These are phyloP conservation scores for Labrus mixtus DNA, from an alignment of 2,113 vertebrate genomes.

Conservation along the genomic window DNA sequence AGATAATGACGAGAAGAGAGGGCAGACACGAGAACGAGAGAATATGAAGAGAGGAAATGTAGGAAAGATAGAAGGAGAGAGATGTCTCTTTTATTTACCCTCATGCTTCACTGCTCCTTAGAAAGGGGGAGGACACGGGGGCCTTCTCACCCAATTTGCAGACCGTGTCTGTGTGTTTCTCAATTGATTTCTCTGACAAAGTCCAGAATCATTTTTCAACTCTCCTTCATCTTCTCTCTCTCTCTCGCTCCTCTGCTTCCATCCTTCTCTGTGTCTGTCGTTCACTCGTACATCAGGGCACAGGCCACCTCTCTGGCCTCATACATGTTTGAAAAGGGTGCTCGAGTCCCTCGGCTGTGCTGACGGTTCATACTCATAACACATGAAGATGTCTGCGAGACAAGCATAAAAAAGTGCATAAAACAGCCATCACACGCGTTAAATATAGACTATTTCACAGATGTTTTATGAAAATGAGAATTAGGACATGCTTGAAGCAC, in stretches of 20 bases:
- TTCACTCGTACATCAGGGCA: conserved; percentile 47
- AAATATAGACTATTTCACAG: conserved; percentile 84
- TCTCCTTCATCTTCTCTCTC: conserved; percentile 57
- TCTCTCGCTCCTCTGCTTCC: conserved; percentile 39
- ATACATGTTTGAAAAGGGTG: conserved; percentile 54
- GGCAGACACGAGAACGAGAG: conserved; percentile 25
- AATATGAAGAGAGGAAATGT: conserved; percentile 35
- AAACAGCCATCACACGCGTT: conserved; percentile 78
- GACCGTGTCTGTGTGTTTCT: conserved; percentile 68
- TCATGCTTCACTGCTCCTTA: conserved; percentile 76
- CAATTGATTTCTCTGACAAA: conserved; percentile 83
- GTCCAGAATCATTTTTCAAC: conserved; percentile 78
- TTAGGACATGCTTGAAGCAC: conserved; percentile 85
- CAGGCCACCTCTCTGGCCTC: conserved; percentile 30
- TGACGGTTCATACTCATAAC: conserved; percentile 56
- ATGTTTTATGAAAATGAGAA: conserved; percentile 88
- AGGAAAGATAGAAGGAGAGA: conserved; percentile 59
- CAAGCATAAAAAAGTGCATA: conserved; percentile 55
- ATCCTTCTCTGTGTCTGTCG: conserved; percentile 39
- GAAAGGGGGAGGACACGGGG: conserved; percentile 72
- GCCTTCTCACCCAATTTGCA: conserved; percentile 82
- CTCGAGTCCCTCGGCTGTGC: conserved; percentile 51
- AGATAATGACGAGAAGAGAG: conserved; percentile 11
- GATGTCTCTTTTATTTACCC: conserved; percentile 81
- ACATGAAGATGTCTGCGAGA: conserved; percentile 61